A percentile compares a stretch with the other conserved stretches of the same genome.
These are phyloP conservation scores for Aeoliscus strigatus DNA, from an alignment of 2,797 vertebrate species.

Conservation along the genomic window DNA sequence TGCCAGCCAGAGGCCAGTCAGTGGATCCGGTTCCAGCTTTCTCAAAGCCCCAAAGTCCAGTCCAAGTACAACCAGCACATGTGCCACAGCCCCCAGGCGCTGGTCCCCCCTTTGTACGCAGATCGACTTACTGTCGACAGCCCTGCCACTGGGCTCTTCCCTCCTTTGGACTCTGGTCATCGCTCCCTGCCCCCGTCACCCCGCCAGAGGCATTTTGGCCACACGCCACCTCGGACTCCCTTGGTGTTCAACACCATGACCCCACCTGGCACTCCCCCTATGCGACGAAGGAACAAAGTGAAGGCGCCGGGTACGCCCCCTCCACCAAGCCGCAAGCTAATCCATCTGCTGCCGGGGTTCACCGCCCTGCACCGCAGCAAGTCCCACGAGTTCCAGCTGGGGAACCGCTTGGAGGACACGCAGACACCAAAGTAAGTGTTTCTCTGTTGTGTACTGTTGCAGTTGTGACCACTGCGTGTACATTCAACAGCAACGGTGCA, in stretches of 20 bases:
- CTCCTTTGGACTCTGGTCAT: conserved; percentile 78
- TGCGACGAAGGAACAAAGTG: conserved; percentile 86
- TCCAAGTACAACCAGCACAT: conserved; percentile 85
- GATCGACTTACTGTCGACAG: conserved; percentile 88
- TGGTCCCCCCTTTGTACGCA: conserved; percentile 72
- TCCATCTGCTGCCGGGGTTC: conserved; percentile 93
- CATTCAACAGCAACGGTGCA: too few relatives aligned
- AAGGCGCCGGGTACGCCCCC: conserved; percentile 93
- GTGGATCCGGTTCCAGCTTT: conserved; percentile 86
- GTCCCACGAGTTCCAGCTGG: conserved; percentile 97
- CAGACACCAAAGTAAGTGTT: conserved; percentile 92
- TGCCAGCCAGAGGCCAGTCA: conserved; percentile 79
- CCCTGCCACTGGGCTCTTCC: conserved; percentile 76
- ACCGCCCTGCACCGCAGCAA: conserved; percentile 94
- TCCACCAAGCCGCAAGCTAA: conserved; percentile 89
- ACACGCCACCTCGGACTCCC: conserved; percentile 89
- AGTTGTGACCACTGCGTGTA: background rate
- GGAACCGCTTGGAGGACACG: conserved; percentile 86
- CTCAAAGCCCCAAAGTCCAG: conserved; percentile 87
- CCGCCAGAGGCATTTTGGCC: conserved; percentile 86
- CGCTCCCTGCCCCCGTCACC: conserved; percentile 92
- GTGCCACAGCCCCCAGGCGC: conserved; percentile 78
- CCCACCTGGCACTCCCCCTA: conserved; percentile 85
- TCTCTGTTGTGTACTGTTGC: background rate
- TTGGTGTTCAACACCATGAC: conserved; percentile 88